Base-by-base conservation (phyloP, 2,113 vertebrate species). In the Percina caprodes region DNA sequence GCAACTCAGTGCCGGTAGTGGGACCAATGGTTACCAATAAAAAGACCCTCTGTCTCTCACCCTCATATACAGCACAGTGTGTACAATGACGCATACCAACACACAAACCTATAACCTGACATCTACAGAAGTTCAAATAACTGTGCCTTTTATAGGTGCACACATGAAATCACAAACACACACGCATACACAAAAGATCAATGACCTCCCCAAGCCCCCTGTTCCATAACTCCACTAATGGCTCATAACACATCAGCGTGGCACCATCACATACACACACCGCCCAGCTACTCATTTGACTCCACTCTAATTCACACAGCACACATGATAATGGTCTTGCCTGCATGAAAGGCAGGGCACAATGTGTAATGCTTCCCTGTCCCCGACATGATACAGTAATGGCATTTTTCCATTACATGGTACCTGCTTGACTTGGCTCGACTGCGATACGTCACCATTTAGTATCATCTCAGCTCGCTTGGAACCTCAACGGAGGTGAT, bases 1-100 rank as follows among this genome's bases (percentile, higher is more conserved):
- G 77, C 89, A 92, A 87, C 82, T 92, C 87, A 81, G 68, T 75
- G 60, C 80, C 60, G 79, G 58, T 78, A 83, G 83, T 80, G 81
- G 80, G 48, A 80, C 72, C 56, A 62, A 77, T 51, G 60, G 79
- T 82, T 74, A 55, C 60, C 80, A 79, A 58, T 46, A 61, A 70
- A 71, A 90, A 55, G 39, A 82, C 74, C 72, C 58, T 33, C 48
- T 19, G 69, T 77, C 82, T 69, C 72, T 88, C 54, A 81, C 39
- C 60, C 81, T 79, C 49, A 70, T 80, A 79, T 33, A 45, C 55
- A 61, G 39, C 65, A 24, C 24, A 23, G n/a, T 21, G 21, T 26
- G 6, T 14, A 26, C 45, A 78, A 16, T 8, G 39, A 74, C 9
- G 49, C 66, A 86, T 48, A 51, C 35, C 69, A 63, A 67, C 68